These are phyloP conservation scores for Wiebesia pumilae DNA, from an alignment of 1,140 invertebrate species.

Conservation along the genomic window DNA sequence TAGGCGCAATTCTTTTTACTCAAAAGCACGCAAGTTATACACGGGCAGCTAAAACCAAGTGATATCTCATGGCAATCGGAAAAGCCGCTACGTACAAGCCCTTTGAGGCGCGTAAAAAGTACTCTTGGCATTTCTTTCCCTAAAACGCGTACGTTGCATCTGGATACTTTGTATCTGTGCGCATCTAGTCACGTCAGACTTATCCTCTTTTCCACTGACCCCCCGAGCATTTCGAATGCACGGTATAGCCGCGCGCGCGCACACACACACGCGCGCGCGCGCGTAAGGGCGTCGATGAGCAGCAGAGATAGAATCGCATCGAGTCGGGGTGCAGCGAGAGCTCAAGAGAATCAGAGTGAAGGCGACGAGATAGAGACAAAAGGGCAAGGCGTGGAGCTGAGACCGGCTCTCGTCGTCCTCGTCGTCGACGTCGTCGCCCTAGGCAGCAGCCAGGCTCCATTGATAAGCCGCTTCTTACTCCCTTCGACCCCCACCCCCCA, in stretches of 20 bases:
- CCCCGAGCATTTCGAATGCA: too few species aligned
- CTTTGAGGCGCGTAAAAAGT: neutral
- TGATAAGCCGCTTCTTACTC: constrained; percentile 38
- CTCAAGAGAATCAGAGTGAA: neutral
- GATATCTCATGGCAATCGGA: neutral
- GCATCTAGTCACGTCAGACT: neutral
- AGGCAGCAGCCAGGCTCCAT: constrained; percentile 19
- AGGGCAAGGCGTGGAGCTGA: neutral
- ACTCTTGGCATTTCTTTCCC: neutral
- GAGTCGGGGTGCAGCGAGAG: neutral
- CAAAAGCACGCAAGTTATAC: neutral
- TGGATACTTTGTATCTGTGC: neutral
- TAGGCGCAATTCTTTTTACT: neutral
- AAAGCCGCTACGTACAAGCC: neutral
- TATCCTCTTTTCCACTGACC: constrained; percentile 16
- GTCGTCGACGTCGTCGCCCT: constrained; percentile 1
- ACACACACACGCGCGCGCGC: neutral
- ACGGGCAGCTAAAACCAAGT: neutral
- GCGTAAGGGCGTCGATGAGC: neutral
- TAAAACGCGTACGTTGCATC: neutral
- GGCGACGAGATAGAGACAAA: neutral
- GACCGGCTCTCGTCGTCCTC: constrained; percentile 14
- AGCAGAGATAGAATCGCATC: neutral
- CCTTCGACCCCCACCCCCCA: neutral
- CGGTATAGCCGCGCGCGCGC: neutral